phyloP scores from a whole-genome alignment of 2,113 vertebrate genomes.

The Crypturellus undulatus region DNA sequence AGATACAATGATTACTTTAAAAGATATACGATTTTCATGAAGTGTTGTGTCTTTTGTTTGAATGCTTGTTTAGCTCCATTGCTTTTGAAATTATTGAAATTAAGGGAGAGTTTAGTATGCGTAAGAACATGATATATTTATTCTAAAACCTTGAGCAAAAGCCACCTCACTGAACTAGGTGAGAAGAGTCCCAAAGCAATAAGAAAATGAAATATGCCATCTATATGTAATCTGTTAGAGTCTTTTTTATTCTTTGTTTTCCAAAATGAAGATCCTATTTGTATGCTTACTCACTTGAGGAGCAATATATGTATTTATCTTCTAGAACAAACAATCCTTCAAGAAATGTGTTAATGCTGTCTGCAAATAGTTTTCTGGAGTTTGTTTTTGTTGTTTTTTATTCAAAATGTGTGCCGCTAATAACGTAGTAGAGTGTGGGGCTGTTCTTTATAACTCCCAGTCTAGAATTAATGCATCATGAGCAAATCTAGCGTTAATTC shows the following conservation, averaged over 20 bases:
- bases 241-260: not conserved
- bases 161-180: not conserved
- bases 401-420: not conserved
- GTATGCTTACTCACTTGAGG: not conserved
- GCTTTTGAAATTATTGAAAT: not conserved
- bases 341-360: not conserved
- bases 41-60: not conserved
- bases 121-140: not conserved
- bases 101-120: not conserved
- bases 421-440: not conserved
- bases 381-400: not conserved
- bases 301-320: not conserved
- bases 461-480: not conserved
- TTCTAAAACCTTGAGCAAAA: not conserved
- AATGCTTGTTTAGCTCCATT: not conserved
- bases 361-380: not conserved
- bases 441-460: not conserved
- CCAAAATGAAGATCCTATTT: not conserved
- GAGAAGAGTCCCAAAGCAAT: not conserved
- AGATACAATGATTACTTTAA: conserved; percentile 66
- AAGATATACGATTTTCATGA: not conserved
- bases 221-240: not conserved
- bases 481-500: not conserved
- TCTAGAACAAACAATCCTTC: not conserved
- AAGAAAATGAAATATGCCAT: not conserved